Conservation (phyloP, 2,113 vertebrate genomes). For the Petaurus breviceps region DNA sequence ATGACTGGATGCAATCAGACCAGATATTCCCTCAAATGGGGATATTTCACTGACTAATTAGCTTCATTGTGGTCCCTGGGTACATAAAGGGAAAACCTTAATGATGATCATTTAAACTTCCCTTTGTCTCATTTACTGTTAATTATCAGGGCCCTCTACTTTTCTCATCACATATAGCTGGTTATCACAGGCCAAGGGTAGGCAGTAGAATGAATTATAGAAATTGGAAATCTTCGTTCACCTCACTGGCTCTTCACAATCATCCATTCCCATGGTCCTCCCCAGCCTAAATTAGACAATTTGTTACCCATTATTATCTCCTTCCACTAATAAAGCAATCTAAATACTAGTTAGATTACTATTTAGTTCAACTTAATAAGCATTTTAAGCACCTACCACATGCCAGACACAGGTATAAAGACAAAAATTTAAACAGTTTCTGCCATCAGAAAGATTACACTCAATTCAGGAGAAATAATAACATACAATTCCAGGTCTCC, state of each 20-base stretch:
- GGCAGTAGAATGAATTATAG: neutral
- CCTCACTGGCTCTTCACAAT: neutral
- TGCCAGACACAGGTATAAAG: neutral
- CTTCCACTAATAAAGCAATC: neutral
- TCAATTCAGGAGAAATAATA: neutral
- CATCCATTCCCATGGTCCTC: no score
- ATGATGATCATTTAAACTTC: constrained; percentile 62
- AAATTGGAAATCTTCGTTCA: neutral
- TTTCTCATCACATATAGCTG: constrained; percentile 30
- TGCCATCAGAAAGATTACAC: neutral
- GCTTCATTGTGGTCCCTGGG: constrained; percentile 53
- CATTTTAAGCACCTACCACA: neutral
- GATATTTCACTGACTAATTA: constrained; percentile 67
- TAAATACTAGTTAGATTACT: neutral
- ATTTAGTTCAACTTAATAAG: neutral
- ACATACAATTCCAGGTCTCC: neutral
- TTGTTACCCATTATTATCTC: neutral
- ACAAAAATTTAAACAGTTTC: neutral
- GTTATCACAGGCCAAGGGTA: neutral
- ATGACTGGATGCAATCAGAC: constrained; percentile 57
- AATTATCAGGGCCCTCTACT: constrained; percentile 65
- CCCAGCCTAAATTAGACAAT: neutral
- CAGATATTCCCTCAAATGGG: constrained; percentile 66
- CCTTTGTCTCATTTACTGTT: constrained; percentile 70
- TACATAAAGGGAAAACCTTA: constrained; percentile 53